phyloP scores from a whole-genome alignment of 2,113 vertebrate species.

The Myrmecobius fasciatus region DNA sequence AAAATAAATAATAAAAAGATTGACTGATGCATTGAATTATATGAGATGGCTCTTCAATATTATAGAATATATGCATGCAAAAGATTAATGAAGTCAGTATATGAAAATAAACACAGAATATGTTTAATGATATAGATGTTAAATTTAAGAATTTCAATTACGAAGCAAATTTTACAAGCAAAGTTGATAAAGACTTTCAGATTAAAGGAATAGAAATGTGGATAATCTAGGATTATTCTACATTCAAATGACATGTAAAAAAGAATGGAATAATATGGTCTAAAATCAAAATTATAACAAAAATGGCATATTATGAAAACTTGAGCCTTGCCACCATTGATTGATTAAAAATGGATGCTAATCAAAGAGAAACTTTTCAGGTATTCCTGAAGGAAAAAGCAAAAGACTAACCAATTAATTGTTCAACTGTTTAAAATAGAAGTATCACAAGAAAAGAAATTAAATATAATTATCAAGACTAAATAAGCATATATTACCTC shows the following conservation, averaged over 20 bases:
- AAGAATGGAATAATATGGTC: not conserved
- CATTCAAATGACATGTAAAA: not conserved
- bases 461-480: not conserved
- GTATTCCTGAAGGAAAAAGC: not conserved
- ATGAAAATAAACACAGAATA: not conserved
- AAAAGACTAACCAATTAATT: not conserved
- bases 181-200: no score
- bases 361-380: not conserved
- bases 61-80: not conserved
- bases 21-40: not conserved
- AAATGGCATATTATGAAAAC: not conserved
- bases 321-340: not conserved
- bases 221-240: not conserved
- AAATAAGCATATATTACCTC: not conserved
- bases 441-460: not conserved
- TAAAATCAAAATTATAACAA: not conserved
- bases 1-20: no score
- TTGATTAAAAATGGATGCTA: not conserved
- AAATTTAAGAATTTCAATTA: no score
- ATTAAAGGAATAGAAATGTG: not conserved
- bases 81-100: not conserved
- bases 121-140: not conserved
- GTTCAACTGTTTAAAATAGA: not conserved
- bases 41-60: not conserved
- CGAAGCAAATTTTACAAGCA: no score